phyloP scores from a whole-genome alignment of 2,113 vertebrate genomes.

The Nycticryphes semicollaris region DNA sequence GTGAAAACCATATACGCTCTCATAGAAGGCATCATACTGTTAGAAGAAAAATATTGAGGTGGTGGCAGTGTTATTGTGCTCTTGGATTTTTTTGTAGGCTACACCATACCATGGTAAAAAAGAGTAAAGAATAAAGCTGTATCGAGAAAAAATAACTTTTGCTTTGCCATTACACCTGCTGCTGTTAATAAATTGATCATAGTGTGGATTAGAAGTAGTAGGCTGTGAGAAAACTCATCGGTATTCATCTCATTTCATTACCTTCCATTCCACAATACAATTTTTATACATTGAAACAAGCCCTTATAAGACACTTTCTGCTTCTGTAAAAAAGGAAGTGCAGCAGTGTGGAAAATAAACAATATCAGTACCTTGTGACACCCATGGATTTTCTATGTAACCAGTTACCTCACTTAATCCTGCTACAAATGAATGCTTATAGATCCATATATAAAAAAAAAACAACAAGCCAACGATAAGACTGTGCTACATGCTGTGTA shows the following conservation, averaged over 20 bases:
- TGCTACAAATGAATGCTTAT: neutral
- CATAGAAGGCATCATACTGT: neutral
- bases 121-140: neutral
- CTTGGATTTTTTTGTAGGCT: neutral
- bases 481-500: neutral
- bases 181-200: neutral
- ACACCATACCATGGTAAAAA: neutral
- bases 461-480: neutral
- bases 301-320: neutral
- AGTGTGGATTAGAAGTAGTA: neutral
- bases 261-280: neutral
- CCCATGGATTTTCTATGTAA: neutral
- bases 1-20: neutral
- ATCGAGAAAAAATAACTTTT: neutral
- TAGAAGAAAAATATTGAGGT: neutral
- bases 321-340: neutral
- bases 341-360: neutral
- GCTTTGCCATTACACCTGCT: neutral
- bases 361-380: neutral
- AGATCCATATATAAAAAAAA: neutral
- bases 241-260: neutral
- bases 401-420: neutral
- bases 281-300: neutral
- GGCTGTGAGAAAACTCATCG: neutral
- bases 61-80: neutral